These are phyloP conservation scores for Syngnathoides biaculeatus DNA, from an alignment of 2,113 vertebrate species.

Conservation along the genomic window DNA sequence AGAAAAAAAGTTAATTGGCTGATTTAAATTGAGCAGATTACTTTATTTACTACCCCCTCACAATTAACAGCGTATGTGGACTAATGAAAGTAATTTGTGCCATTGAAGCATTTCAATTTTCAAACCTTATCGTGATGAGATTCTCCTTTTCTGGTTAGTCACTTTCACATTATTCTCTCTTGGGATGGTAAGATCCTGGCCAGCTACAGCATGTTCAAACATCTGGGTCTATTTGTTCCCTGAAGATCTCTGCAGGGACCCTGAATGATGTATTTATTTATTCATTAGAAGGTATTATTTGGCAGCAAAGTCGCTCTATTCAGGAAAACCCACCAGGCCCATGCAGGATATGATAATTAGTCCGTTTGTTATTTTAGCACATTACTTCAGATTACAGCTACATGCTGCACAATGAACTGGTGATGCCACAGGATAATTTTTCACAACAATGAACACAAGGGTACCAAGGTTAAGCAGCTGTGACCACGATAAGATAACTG, in stretches of 20 bases:
- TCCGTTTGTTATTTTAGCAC: constrained; percentile 39
- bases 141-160: neutral
- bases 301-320: constrained; percentile 25
- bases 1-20: no score
- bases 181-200: constrained; percentile 25
- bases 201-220: constrained; percentile 32
- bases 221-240: constrained; percentile 36
- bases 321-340: constrained; percentile 29
- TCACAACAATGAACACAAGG: constrained; percentile 15
- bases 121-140: neutral
- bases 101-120: neutral
- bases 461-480: constrained; percentile 14
- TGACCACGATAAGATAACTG: neutral
- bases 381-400: constrained; percentile 22
- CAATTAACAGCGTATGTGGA: no score
- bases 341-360: constrained; percentile 65
- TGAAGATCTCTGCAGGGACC: constrained; percentile 48
- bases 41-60: no score
- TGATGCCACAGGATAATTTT: constrained; percentile 32
- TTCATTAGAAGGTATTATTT: constrained; percentile 60
- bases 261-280: constrained; percentile 64
- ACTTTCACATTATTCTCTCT: neutral
- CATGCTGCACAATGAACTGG: constrained; percentile 27
- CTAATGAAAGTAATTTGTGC: no score
- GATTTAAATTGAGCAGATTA: no score